A percentile compares a stretch with the other conserved stretches of the same genome.
These are phyloP conservation scores for Ornithoptera alexandrae DNA, from an alignment of 2,888 invertebrate species.

Conservation along the genomic window DNA sequence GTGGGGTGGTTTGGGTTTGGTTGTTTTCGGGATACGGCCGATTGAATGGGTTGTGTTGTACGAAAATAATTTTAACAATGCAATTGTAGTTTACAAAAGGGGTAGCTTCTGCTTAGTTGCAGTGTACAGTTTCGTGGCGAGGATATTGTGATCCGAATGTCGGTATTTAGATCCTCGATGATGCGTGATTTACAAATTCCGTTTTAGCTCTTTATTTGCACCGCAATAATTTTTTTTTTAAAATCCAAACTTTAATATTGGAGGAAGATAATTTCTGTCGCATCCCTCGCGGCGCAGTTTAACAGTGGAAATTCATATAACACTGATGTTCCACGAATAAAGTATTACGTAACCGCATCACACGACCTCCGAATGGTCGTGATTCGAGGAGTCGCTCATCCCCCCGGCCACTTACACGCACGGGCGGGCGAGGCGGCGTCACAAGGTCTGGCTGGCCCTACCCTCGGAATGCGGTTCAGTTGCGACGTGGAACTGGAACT, in stretches of 20 bases:
- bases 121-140: constrained; percentile 57
- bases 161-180: too few species aligned
- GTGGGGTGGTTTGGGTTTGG: constrained; percentile 51
- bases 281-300: too few species aligned
- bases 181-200: too few species aligned
- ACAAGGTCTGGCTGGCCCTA: constrained; percentile 58
- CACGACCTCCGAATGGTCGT: too few species aligned
- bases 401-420: constrained; percentile 1
- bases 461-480: constrained; percentile 55
- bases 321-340: too few species aligned
- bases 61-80: constrained; percentile 52
- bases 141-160: constrained; percentile 42
- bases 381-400: neutral
- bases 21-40: constrained; percentile 66
- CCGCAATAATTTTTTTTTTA: too few species aligned
- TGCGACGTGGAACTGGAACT: constrained; percentile 27
- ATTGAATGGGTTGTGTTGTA: constrained; percentile 54
- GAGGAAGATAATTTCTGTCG: too few species aligned
- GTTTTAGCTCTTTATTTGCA: too few species aligned
- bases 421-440: constrained; percentile 51
- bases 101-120: constrained; percentile 53
- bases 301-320: too few species aligned
- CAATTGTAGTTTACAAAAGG: constrained; percentile 59
- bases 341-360: too few species aligned
- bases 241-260: too few species aligned